Conservation (phyloP, 92 coral and sea anemone genomes). For the Parazoanthus atlanticus region DNA sequence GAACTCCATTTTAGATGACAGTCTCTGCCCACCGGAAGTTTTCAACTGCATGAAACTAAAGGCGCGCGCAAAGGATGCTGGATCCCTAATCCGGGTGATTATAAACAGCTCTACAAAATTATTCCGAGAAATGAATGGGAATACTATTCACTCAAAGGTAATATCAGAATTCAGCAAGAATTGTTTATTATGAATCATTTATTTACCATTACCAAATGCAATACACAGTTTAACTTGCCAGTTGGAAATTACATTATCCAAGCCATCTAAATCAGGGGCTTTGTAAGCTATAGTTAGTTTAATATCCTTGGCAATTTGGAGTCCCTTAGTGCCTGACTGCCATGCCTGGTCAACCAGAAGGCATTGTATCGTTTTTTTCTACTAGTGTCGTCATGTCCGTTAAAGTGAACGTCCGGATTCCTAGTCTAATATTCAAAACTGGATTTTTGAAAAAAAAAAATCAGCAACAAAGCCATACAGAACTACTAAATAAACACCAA, state of each 20-base stretch:
- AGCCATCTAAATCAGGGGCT: not conserved
- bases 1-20: too few relatives aligned
- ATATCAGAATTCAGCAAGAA: too few relatives aligned
- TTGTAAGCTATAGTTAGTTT: not conserved
- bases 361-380: not conserved
- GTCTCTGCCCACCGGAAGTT: too few relatives aligned
- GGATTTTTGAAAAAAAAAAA: too few relatives aligned
- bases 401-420: too few relatives aligned
- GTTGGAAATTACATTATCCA: conserved; percentile 18
- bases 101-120: too few relatives aligned
- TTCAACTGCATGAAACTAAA: too few relatives aligned
- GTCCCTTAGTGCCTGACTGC: not conserved
- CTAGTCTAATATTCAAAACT: not conserved
- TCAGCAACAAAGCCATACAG: not conserved
- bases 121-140: too few relatives aligned
- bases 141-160: not conserved
- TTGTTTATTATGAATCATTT: conserved; percentile 13
- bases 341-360: not conserved
- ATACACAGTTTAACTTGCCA: conserved; percentile 14
- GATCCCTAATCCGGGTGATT: too few relatives aligned
- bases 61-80: too few relatives aligned
- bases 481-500: too few relatives aligned
- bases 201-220: conserved; percentile 2
- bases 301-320: not conserved
- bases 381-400: not conserved